Percentiles rank a stretch among this genome's conserved stretches.
These are phyloP conservation scores for Drosophila emarginata DNA, from an alignment of 2,888 invertebrate genomes.

Conservation along the genomic window DNA sequence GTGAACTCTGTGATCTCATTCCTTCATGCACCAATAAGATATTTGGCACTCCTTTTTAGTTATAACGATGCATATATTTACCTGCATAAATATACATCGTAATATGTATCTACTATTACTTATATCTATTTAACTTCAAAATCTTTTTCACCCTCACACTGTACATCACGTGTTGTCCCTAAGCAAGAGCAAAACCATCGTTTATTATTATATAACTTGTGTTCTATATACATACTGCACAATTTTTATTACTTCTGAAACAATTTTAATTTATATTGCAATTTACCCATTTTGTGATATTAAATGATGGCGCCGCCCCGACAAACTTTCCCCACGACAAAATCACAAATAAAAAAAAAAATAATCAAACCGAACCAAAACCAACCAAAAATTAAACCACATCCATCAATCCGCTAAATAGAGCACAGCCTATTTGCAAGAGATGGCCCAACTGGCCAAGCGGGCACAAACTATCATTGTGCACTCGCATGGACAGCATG, in stretches of 20 bases:
- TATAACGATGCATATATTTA: background rate
- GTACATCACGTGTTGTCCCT: slow-evolving; percentile 36
- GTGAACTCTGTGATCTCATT: background rate
- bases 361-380: slow-evolving; percentile 8
- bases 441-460: slow-evolving; percentile 80
- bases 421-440: slow-evolving; percentile 81
- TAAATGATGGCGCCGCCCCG: slow-evolving; percentile 8
- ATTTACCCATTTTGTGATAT: slow-evolving; percentile 5
- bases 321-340: slow-evolving; percentile 4
- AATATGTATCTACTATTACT: background rate
- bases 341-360: background rate
- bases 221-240: slow-evolving; percentile 5
- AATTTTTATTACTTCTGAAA: slow-evolving; percentile 24
- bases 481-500: slow-evolving; percentile 76
- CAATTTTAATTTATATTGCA: slow-evolving; percentile 58
- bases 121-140: slow-evolving; percentile 11
- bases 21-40: background rate
- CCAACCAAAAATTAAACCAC: slow-evolving; percentile 9
- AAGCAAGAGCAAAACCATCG: slow-evolving; percentile 12
- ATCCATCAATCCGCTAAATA: slow-evolving; percentile 40
- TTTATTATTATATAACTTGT: slow-evolving; percentile 44
- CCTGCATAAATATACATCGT: background rate
- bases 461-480: slow-evolving; percentile 81
- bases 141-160: slow-evolving; percentile 8
- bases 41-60: background rate